A percentile compares a stretch with the other conserved stretches of the same genome.
Conservation (phyloP, 2,888 invertebrate genomes). For the Mythimna pallens region DNA sequence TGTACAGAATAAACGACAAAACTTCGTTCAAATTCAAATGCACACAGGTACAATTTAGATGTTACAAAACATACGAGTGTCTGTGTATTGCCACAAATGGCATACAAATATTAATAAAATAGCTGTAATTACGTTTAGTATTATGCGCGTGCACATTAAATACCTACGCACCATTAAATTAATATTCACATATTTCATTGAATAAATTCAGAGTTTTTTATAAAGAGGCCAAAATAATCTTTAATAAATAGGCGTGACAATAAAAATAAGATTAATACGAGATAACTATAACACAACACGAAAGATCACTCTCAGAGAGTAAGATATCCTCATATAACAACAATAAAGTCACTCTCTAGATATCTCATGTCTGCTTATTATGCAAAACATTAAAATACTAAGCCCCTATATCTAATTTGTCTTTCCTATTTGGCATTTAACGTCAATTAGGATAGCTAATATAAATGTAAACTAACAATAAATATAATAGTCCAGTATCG, state of each 20-base stretch:
- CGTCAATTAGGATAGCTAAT: not conserved
- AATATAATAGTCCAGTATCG: slow-evolving; percentile 8
- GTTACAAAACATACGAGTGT: no score
- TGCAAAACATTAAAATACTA: not conserved
- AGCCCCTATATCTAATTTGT: slow-evolving; percentile 3
- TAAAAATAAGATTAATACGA: slow-evolving; percentile 4
- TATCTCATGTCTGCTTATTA: not conserved
- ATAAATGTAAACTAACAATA: slow-evolving; percentile 13
- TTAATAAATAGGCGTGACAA: slow-evolving; percentile 2
- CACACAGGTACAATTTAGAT: no score
- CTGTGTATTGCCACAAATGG: no score
- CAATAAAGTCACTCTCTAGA: slow-evolving; percentile 5
- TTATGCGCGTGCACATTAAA: no score
- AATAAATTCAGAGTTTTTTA: slow-evolving; percentile 23
- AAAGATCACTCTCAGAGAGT: slow-evolving; percentile 27
- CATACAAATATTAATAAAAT: no score
- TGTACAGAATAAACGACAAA: no score
- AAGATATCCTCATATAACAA: not conserved
- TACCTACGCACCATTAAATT: not conserved
- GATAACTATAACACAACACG: slow-evolving; percentile 8
- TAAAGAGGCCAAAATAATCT: not conserved
- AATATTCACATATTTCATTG: not conserved
- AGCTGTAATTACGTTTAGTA: no score
- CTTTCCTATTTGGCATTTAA: slow-evolving; percentile 20
- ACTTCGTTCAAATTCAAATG: no score